A percentile compares a stretch with the other conserved stretches of the same genome.
Conservation (phyloP, 2,113 vertebrate species). For the Platysteira castanea region DNA sequence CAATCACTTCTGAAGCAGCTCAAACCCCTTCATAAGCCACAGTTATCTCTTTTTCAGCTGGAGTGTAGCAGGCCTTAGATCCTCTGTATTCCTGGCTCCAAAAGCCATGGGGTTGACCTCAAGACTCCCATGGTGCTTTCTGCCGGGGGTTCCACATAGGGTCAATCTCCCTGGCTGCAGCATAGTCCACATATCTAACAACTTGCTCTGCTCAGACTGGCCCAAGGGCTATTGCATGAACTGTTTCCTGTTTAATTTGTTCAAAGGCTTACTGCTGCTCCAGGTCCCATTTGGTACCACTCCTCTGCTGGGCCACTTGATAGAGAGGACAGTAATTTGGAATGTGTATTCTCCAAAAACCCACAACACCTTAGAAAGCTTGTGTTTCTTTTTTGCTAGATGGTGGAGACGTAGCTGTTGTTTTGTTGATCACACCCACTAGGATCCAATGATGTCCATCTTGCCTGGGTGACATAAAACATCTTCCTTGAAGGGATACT, state of each 20-base stretch:
- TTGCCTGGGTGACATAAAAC: background rate
- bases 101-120: background rate
- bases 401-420: background rate
- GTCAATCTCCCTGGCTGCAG: background rate
- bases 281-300: background rate
- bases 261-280: background rate
- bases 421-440: background rate
- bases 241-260: background rate
- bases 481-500: background rate
- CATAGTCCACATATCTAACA: background rate
- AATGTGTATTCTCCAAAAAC: background rate
- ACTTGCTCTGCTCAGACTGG: background rate
- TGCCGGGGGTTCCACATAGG: rapidly evolving
- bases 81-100: background rate
- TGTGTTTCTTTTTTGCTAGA: background rate
- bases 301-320: background rate
- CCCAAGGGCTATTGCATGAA: background rate
- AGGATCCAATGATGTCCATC: background rate
- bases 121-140: background rate
- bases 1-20: background rate
- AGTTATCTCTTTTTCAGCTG: background rate
- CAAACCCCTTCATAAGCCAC: background rate
- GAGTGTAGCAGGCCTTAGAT: background rate
- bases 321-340: background rate
- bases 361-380: background rate